These are phyloP conservation scores for Panagrolaimus sp. DNA, from an alignment of 1,140 invertebrate genomes.

Conservation along the genomic window DNA sequence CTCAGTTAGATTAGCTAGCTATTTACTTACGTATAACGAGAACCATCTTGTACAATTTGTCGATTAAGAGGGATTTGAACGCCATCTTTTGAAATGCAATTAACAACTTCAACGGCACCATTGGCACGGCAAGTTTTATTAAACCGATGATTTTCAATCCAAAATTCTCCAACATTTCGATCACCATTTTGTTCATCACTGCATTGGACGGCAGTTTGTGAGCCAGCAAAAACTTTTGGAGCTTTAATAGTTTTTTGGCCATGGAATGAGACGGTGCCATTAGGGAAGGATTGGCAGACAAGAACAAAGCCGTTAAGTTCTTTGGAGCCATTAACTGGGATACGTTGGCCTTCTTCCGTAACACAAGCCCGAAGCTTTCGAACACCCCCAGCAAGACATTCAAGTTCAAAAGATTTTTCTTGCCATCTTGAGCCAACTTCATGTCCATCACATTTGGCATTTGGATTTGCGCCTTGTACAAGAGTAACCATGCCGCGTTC, in stretches of 20 bases:
- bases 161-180: conserved; percentile 25
- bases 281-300: conserved; percentile 35
- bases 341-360: conserved; percentile 31
- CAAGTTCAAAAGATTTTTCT: conserved; percentile 47
- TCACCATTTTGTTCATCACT: conserved; percentile 22
- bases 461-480: conserved; percentile 34
- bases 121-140: conserved; percentile 40
- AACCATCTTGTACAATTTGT: conserved; percentile 32
- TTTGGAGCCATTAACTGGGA: conserved; percentile 31
- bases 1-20: too few species aligned
- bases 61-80: conserved; percentile 31
- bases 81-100: conserved; percentile 45
- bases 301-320: conserved; percentile 36
- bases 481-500: conserved; percentile 35
- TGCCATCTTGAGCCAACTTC: conserved; percentile 34
- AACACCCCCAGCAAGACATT: conserved; percentile 38
- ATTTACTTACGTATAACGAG: conserved; percentile 30
- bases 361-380: conserved; percentile 30
- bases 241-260: conserved; percentile 30
- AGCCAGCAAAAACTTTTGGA: conserved; percentile 10
- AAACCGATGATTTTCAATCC: conserved; percentile 47
- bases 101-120: conserved; percentile 47
- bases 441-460: conserved; percentile 45
- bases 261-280: conserved; percentile 46
- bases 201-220: conserved; percentile 15